These are phyloP conservation scores for Ornithorhynchus anatinus DNA, from an alignment of 2,113 vertebrate species.

Conservation along the genomic window DNA sequence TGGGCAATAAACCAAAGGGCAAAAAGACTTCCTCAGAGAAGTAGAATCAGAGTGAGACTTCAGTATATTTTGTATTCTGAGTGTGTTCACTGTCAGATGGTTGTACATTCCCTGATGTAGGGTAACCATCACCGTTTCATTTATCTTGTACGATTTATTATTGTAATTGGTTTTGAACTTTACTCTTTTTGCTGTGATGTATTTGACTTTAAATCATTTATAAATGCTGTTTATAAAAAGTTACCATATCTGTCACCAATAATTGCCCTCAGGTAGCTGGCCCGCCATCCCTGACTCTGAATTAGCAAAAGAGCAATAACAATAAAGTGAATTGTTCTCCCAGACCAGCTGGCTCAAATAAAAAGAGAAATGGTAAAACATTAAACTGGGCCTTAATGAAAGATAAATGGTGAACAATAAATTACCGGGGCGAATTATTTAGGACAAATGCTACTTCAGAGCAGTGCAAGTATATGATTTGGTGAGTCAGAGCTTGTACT, in stretches of 20 bases:
- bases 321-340: not conserved
- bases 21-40: not conserved
- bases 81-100: not conserved
- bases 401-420: not conserved
- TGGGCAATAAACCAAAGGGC: not conserved
- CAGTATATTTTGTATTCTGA: not conserved
- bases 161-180: not conserved
- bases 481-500: not conserved
- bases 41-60: not conserved
- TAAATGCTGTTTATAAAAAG: not conserved
- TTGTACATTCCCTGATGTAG: not conserved
- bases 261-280: not conserved
- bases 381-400: slow-evolving; percentile 7
- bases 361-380: not conserved
- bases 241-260: not conserved
- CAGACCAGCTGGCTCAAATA: not conserved
- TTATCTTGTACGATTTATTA: not conserved
- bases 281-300: not conserved
- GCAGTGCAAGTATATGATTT: slow-evolving; percentile 1
- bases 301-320: not conserved
- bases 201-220: not conserved
- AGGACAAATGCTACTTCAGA: not conserved
- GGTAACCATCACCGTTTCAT: not conserved
- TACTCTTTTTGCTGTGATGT: not conserved
- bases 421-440: not conserved